These are phyloP conservation scores for Clupea harengus DNA, from an alignment of 2,113 vertebrate genomes.

Conservation along the genomic window DNA sequence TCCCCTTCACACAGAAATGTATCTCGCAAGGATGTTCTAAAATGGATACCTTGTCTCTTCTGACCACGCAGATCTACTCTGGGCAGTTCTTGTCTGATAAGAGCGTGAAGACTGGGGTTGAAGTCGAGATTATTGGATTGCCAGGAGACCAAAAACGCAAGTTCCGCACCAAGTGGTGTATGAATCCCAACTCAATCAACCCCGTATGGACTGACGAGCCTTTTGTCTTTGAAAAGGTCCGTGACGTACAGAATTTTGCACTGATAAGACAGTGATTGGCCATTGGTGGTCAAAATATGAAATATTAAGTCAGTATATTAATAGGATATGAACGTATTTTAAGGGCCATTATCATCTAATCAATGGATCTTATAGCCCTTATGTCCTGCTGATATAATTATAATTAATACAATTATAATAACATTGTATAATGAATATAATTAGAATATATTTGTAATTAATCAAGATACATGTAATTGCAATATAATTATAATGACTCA, in stretches of 20 bases:
- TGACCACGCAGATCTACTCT: slow-evolving; percentile 80
- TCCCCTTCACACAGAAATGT: neutral
- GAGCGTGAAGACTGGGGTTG: slow-evolving; percentile 85
- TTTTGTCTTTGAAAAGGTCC: slow-evolving; percentile 96
- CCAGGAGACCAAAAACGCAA: slow-evolving; percentile 92
- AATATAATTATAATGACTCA: too few species aligned
- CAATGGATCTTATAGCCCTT: too few species aligned
- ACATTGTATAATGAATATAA: neutral
- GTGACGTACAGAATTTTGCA: neutral
- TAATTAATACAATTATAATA: neutral
- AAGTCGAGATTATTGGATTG: slow-evolving; percentile 91
- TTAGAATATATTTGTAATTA: neutral
- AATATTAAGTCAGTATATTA: too few species aligned
- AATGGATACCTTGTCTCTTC: neutral
- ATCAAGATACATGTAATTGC: too few species aligned
- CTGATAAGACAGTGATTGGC: too few species aligned
- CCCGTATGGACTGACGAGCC: slow-evolving; percentile 96
- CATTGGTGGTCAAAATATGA: too few species aligned
- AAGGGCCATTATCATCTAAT: too few species aligned
- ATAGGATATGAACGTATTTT: too few species aligned
- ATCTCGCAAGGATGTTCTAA: neutral
- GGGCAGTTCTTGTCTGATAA: slow-evolving; percentile 96
- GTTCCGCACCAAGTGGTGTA: slow-evolving; percentile 86
- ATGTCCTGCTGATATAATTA: too few species aligned
- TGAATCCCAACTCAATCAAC: slow-evolving; percentile 87